Percentiles rank a stretch among this genome's conserved stretches.
Conservation (phyloP, 2,113 vertebrate species). For the Baryphthengus martii region DNA sequence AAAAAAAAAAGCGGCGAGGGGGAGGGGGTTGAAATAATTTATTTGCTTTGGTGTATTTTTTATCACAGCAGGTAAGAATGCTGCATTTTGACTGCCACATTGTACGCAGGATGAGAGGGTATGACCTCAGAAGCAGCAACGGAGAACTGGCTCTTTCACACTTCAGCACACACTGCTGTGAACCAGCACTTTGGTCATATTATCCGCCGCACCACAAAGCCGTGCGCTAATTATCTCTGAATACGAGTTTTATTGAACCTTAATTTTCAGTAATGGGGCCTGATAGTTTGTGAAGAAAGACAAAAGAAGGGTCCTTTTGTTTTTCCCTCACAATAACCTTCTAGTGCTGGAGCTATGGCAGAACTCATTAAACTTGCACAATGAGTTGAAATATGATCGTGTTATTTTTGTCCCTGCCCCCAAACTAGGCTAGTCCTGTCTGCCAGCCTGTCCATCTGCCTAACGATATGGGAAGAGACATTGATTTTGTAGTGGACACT, state of each 20-base stretch:
- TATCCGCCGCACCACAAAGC: conserved; percentile 70
- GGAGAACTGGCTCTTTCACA: conserved; percentile 72
- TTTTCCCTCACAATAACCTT: conserved; percentile 38
- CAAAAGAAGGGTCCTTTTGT: conserved; percentile 59
- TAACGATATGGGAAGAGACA: not conserved
- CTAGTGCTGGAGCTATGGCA: conserved; percentile 14
- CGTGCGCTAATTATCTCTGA: conserved; percentile 86
- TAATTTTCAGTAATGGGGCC: conserved; percentile 88
- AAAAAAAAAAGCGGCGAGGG: conserved; percentile 51
- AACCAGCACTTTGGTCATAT: conserved; percentile 70
- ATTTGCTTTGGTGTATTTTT: conserved; percentile 81
- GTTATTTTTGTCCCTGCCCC: conserved; percentile 17
- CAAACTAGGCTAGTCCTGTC: not conserved
- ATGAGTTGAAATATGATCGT: conserved; percentile 32
- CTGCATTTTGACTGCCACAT: conserved; percentile 69
- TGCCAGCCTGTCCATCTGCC: conserved; percentile 25
- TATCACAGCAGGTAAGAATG: conserved; percentile 81
- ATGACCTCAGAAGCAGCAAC: conserved; percentile 48
- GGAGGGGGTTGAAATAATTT: conserved; percentile 78
- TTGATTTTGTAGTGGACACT: not conserved
- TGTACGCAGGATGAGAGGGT: conserved; percentile 59
- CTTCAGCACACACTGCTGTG: conserved; percentile 76
- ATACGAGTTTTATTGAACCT: conserved; percentile 86
- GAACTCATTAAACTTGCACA: conserved; percentile 55
- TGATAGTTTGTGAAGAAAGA: conserved; percentile 78